Conservation (phyloP, 2,113 vertebrate genomes). For the Melanerpes aurifrons region DNA sequence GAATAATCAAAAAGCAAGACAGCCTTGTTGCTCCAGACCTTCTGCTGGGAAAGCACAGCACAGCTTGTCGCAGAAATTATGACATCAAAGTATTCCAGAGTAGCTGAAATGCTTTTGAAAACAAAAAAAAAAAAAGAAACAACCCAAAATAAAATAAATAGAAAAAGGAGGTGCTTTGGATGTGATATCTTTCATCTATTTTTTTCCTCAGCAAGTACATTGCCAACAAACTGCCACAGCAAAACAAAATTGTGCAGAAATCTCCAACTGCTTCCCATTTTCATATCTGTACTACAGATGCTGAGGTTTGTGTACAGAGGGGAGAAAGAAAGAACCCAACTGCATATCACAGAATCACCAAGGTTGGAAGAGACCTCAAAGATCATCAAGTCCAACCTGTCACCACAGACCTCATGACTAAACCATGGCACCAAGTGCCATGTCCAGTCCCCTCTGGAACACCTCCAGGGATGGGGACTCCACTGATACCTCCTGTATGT, state of each 20-base stretch:
- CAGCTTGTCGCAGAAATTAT: constrained; percentile 56
- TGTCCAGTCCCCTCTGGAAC: too few species aligned
- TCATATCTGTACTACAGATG: not conserved
- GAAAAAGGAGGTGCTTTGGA: not conserved
- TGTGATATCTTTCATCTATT: not conserved
- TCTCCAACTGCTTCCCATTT: not conserved
- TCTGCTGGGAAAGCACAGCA: constrained; percentile 35
- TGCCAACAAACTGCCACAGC: not conserved
- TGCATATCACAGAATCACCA: not conserved
- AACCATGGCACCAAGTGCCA: too few species aligned
- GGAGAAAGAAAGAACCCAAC: not conserved
- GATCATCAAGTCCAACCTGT: too few species aligned
- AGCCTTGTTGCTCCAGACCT: constrained; percentile 44
- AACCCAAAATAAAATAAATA: not conserved
- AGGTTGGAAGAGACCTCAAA: too few species aligned
- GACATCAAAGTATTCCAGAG: constrained; percentile 48
- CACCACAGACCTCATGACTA: too few species aligned
- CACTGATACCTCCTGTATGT: too few species aligned
- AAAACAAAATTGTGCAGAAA: not conserved
- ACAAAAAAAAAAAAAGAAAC: not conserved
- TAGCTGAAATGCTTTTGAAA: constrained; percentile 24
- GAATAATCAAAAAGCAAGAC: constrained; percentile 26
- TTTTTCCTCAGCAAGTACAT: not conserved
- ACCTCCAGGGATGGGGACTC: too few species aligned
- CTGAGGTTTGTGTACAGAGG: not conserved